These are phyloP conservation scores for Odontothrips loti DNA, from an alignment of 2,888 invertebrate species.

Conservation along the genomic window DNA sequence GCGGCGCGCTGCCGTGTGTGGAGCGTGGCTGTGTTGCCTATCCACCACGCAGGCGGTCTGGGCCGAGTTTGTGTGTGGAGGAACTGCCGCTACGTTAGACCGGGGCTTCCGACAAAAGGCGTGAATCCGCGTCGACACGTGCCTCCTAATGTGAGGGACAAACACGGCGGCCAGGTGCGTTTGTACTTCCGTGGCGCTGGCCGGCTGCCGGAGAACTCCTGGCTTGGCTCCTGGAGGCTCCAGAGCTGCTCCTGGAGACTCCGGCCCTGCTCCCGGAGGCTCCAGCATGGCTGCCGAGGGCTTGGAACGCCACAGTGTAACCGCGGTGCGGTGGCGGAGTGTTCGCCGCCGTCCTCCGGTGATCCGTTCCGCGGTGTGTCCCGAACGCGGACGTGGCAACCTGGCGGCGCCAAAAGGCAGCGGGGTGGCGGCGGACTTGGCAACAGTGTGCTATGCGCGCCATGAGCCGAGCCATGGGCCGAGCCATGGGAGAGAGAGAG, in stretches of 20 bases:
- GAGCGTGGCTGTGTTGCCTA: neutral
- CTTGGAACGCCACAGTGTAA: neutral
- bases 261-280: no score
- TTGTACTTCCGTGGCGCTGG: no score
- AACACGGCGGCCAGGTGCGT: no score
- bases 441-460: neutral
- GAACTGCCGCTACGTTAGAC: no score
- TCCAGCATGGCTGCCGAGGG: no score
- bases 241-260: no score
- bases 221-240: no score
- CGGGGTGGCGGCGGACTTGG: neutral
- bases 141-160: no score
- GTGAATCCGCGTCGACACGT: no score
- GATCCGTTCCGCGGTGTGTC: conserved; percentile 42
- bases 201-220: no score
- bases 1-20: neutral
- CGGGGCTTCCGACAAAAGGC: no score
- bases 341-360: neutral
- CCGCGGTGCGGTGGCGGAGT: neutral
- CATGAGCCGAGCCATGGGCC: neutral
- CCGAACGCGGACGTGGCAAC: conserved; percentile 46
- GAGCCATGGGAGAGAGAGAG: neutral
- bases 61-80: neutral
- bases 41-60: neutral
- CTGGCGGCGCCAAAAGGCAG: conserved; percentile 41